Base-by-base conservation (phyloP, 2,113 vertebrate species). In the Apodemus sylvaticus region DNA sequence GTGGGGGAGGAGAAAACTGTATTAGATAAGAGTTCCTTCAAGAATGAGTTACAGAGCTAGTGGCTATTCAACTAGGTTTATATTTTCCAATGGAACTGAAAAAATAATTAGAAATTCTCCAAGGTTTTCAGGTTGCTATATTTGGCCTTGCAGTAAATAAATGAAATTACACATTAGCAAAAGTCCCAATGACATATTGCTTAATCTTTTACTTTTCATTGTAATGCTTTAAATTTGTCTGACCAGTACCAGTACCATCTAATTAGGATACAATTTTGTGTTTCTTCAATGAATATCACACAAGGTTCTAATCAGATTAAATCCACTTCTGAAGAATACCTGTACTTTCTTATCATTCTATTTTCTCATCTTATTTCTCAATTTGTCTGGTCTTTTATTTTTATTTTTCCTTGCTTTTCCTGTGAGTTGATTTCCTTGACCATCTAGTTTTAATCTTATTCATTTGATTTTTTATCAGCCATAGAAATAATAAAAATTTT, bases 351-450 rank as follows among this genome's bases (percentile, higher is more conserved):
- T 55, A 51, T 42, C 3, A 51, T 95, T 24, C 96, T 3, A 70
- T 42, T 78, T 94, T 88, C 58, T 90, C 5, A 87, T 95, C 14
- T 82, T 66, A 22, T 86, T 93, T 96, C 14, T 85, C 62, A 90
- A 55, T 22, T 55, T 78, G 71, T 79, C 22, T 82, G 76, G 4
- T 51, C 14, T 86, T 91, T 82, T 42, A 70, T 36, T 62, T 29
- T 66, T 31, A 16, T 51, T 66, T 85, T 78, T 77, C 34, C 34
- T 71, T 36, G 81, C 1, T 48, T 95, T 76, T 64, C 53, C 5
- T 83, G 7, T 89, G 76, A 71, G 62, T 66, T 86, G 5, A 19
- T 62, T 85, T 85, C 89, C 36, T 70, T 91, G 55, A 16, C 53
- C 13, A 74, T 96, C 53, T 87, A 29, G 79, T 94, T 94, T 64